Evolutionary conservation across 2,113 vertebrate species (phyloP).

Genomic region (Strix aluco): DNA sequence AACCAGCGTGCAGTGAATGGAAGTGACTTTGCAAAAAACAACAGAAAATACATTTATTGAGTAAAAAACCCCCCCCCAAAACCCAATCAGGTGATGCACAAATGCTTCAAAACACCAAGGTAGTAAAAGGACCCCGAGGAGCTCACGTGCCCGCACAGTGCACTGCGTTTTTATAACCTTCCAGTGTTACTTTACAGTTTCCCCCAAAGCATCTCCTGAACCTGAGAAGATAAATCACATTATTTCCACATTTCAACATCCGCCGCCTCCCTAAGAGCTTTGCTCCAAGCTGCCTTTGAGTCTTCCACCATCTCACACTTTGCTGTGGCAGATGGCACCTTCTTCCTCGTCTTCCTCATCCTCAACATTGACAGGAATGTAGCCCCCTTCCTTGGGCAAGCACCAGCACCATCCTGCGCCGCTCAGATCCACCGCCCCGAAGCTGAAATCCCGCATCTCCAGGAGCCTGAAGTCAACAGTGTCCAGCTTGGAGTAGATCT

Average conservation of each 20-base stretch:
- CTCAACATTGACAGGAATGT: slow-evolving; percentile 73
- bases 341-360: not conserved
- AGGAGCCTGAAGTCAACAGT: slow-evolving; percentile 79
- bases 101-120: not conserved
- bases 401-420: slow-evolving; percentile 90
- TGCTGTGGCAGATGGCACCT: not conserved
- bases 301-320: not conserved
- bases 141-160: not conserved
- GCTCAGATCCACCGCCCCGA: slow-evolving; percentile 78
- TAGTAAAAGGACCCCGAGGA: not conserved
- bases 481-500: slow-evolving; percentile 78
- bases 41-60: slow-evolving; percentile 5
- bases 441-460: slow-evolving; percentile 64
- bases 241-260: not conserved
- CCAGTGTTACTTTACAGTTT: not conserved
- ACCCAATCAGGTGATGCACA: not conserved
- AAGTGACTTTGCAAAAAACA: not conserved
- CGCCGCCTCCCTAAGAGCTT: not conserved
- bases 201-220: not conserved
- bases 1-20: accelerated
- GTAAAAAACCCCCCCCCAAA: not conserved
- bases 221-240: not conserved
- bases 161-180: not conserved
- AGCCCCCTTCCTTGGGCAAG: slow-evolving; percentile 85
- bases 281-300: not conserved